Evolutionary conservation across 2,113 vertebrate genomes (phyloP).

Genomic region (Dasyornis broadbenti): DNA sequence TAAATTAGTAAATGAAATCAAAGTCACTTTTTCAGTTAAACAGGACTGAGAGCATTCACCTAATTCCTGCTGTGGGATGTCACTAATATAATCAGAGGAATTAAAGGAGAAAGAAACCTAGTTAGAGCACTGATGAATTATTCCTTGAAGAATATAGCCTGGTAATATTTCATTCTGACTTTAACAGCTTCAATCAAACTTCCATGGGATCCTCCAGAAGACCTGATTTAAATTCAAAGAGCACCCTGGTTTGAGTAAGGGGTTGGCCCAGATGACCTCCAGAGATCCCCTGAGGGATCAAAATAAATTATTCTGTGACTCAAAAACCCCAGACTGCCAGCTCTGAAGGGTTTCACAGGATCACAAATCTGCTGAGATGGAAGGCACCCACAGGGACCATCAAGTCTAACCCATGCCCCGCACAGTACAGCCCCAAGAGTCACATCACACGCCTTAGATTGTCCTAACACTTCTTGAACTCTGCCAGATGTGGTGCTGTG

Average conservation of each 20-base stretch:
- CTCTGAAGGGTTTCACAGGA: neutral
- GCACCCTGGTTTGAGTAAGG: neutral
- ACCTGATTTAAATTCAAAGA: neutral
- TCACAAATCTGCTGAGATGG: neutral
- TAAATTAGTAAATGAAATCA: neutral
- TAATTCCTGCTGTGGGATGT: neutral
- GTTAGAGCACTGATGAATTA: slow-evolving; percentile 3
- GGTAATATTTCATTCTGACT: neutral
- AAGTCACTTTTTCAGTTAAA: neutral
- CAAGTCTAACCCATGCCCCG: neutral
- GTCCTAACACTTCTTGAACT: neutral
- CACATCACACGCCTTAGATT: rapidly evolving
- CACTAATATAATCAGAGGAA: neutral
- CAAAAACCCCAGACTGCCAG: neutral
- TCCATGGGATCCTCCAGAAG: neutral
- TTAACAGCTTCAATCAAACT: neutral
- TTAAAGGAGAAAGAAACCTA: neutral
- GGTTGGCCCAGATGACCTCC: neutral
- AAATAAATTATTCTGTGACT: neutral
- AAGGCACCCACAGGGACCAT: neutral
- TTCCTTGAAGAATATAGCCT: neutral
- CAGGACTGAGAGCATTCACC: neutral
- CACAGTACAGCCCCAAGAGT: neutral
- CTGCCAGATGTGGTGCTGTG: neutral
- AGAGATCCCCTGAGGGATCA: neutral